Percentiles rank a stretch among this genome's conserved stretches.
Evolutionary conservation across 2,797 vertebrate genomes (phyloP).

Genomic region (Onychomys torridus): DNA sequence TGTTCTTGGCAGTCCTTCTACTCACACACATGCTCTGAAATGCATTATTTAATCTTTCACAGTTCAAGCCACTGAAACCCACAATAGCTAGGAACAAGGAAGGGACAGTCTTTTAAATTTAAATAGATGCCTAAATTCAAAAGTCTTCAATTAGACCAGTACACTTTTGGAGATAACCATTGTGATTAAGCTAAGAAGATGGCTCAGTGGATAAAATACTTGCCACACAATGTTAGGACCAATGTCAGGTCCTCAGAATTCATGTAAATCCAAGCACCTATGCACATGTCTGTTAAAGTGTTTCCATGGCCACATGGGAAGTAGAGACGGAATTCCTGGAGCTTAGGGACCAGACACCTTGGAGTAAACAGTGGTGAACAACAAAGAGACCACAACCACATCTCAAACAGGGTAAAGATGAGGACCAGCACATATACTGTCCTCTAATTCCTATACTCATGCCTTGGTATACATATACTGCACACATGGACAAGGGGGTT

Average conservation of each 20-base stretch:
- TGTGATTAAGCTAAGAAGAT: neutral
- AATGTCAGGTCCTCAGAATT: neutral
- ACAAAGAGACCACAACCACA: neutral
- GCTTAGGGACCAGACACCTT: neutral
- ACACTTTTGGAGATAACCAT: neutral
- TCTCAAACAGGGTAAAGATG: neutral
- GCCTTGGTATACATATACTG: neutral
- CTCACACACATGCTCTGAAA: neutral
- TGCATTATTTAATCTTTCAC: slow-evolving; percentile 53
- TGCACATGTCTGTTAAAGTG: neutral
- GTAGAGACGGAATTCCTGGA: neutral
- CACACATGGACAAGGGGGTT: neutral
- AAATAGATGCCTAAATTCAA: neutral
- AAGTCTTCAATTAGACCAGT: neutral
- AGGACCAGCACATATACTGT: neutral
- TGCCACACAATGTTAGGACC: neutral
- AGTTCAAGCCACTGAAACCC: slow-evolving; percentile 56
- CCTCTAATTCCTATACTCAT: too few species aligned
- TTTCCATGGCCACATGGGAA: neutral
- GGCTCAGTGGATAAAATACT: neutral
- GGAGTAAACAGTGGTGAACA: neutral
- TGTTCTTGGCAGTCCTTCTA: slow-evolving; percentile 57
- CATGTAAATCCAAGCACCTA: neutral
- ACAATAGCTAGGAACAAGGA: slow-evolving; percentile 4
- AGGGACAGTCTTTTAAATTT: neutral